A percentile compares a stretch with the other conserved stretches of the same genome.
phyloP scores from a whole-genome alignment of 2,113 vertebrate genomes.

The Noctilio leporinus region DNA sequence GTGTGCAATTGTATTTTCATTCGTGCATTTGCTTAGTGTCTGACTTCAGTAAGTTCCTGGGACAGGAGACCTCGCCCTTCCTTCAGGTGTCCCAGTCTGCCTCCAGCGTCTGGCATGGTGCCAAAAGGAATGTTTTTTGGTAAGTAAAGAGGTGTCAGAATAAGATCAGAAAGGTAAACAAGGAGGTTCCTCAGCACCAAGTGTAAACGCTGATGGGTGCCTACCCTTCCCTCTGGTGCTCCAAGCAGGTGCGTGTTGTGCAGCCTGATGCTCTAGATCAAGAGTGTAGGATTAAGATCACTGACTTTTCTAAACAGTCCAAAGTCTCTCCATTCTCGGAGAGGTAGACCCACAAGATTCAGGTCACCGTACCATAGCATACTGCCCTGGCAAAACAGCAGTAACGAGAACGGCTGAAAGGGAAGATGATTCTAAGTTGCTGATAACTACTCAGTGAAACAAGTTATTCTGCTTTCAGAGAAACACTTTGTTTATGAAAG shows the following conservation, averaged over 20 bases:
- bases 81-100: not conserved
- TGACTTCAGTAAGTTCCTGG: not conserved
- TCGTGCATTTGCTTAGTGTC: not conserved
- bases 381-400: not conserved
- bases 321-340: not conserved
- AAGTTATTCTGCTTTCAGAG: not conserved
- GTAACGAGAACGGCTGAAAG: not conserved
- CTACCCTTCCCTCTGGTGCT: not conserved
- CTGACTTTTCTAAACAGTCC: not conserved
- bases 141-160: not conserved
- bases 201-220: too few relatives aligned
- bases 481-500: not conserved
- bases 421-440: not conserved
- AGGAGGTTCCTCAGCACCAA: not conserved
- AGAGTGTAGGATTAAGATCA: not conserved
- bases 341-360: not conserved
- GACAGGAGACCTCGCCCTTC: not conserved
- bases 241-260: not conserved
- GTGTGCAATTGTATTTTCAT: not conserved
- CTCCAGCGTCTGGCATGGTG: not conserved
- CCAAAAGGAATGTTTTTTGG: not conserved
- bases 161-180: not conserved
- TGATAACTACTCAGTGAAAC: not conserved
- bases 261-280: not conserved
- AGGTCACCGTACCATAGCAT: not conserved